Evolutionary conservation across 2,113 vertebrate genomes (phyloP).

Genomic region (Pipa parva): DNA sequence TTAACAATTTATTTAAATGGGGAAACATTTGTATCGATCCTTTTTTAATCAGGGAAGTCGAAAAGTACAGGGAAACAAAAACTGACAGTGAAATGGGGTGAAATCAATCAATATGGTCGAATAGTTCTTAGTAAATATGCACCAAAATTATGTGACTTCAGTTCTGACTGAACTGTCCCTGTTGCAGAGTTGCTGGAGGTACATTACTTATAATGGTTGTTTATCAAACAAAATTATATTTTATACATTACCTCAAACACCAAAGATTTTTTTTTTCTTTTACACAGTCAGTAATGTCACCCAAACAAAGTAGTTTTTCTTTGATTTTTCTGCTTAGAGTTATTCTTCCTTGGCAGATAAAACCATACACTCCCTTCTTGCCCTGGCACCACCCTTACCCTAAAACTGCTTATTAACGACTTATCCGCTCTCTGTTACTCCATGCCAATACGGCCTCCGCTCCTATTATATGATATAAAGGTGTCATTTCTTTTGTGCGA

Average conservation of each 20-base stretch:
- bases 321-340: constrained; percentile 8
- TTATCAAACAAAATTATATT: neutral
- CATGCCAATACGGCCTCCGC: neutral
- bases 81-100: too few species aligned
- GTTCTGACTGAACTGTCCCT: too few species aligned
- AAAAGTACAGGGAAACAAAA: too few species aligned
- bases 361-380: constrained; percentile 33
- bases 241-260: neutral
- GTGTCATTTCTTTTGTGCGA: constrained; percentile 33
- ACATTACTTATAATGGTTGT: neutral
- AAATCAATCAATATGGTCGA: too few species aligned
- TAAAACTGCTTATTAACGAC: constrained; percentile 21
- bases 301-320: constrained; percentile 42
- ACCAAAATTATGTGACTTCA: too few species aligned
- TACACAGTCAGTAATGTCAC: constrained; percentile 27
- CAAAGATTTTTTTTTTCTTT: constrained; percentile 13
- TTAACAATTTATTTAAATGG: too few species aligned
- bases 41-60: too few species aligned
- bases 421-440: constrained; percentile 20
- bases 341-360: constrained; percentile 34
- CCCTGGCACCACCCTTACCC: constrained; percentile 31
- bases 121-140: too few species aligned
- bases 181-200: too few species aligned
- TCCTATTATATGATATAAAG: constrained; percentile 13
- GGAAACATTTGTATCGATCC: too few species aligned